A percentile compares a stretch with the other conserved stretches of the same genome.
Evolutionary conservation across 1,140 invertebrate genomes (phyloP).

Genomic region (Euwallacea similis): DNA sequence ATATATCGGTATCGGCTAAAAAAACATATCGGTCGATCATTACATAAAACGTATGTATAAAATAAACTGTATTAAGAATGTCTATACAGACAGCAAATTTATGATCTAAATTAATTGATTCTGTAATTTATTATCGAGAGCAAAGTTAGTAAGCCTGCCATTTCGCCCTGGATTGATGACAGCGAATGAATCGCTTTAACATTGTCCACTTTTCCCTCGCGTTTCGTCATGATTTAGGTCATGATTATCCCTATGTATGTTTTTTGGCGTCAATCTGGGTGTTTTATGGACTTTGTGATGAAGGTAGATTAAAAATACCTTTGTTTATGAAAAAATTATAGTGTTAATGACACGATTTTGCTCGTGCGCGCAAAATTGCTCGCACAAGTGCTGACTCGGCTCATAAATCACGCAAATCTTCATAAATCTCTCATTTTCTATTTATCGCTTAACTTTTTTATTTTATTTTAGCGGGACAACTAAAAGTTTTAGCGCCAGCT

Average conservation of each 20-base stretch:
- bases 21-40: no score
- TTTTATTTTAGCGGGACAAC: conserved; percentile 31
- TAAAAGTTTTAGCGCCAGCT: conserved; percentile 39
- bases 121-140: conserved; percentile 30
- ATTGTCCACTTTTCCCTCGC: conserved; percentile 35
- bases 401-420: conserved; percentile 6
- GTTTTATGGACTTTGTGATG: conserved; percentile 26
- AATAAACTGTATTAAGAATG: conserved; percentile 20
- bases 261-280: conserved; percentile 25
- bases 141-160: conserved; percentile 32
- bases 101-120: conserved; percentile 35
- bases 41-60: no score
- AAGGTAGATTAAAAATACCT: conserved; percentile 2
- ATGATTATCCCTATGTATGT: conserved; percentile 33
- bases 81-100: conserved; percentile 28
- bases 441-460: conserved; percentile 22
- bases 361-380: background rate
- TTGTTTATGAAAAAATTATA: no score
- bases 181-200: conserved; percentile 35
- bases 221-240: conserved; percentile 30
- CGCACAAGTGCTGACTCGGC: background rate
- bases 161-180: conserved; percentile 32
- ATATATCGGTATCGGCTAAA: no score
- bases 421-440: conserved; percentile 23
- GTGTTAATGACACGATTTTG: no score